Evolutionary conservation across 2,888 invertebrate genomes (phyloP), one percentile per base, ranked within the genome.

Genomic region (Acrobasis suavella): DNA sequence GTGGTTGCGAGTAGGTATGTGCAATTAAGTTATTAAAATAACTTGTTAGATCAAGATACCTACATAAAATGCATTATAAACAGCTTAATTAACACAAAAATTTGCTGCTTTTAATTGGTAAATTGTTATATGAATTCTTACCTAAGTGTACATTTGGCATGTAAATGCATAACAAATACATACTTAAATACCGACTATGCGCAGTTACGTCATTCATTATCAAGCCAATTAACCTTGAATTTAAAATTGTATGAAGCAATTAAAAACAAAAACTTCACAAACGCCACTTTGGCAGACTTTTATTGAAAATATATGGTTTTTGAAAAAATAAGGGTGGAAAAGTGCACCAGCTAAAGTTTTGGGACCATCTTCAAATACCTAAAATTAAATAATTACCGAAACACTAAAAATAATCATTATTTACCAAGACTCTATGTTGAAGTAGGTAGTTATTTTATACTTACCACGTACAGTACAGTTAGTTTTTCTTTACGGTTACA

Each of bases 161-260:
- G 14, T 46, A 12, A 42, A 9, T 7, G 46, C 46, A n/a, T 46
- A 46, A 32, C 32, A 32, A 32, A 32, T 32, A 32, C 32, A 2
- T 46, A 46, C 14, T n/a, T 42, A n/a, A 46, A 46, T n/a, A 46
- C 14, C 14, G 46, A n/a, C 46, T 46, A 50, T 15, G 38, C 59
- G 14, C n/a, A n/a, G 49, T 60, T 50, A 60, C 59, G 50, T 50
- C 32, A 60, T 32, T 50, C 15, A 60, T 32, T 50, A 49, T 59
- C 50, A 59, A 37, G 55, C 50, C 59, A 50, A 58, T 50, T 38
- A 50, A 60, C 59, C 59, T 50, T 50, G 59, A 38, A 38, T 58
- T 54, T 38, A 37, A 54, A 54, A 37, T 38, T n/a, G 2, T 37
- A 7, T 54, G 37, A n/a, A 38, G 37, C 32, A 38, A 54, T 54